Evolutionary conservation across 1,140 invertebrate genomes (phyloP).

Genomic region (Pseudomyrmex dendroicus): DNA sequence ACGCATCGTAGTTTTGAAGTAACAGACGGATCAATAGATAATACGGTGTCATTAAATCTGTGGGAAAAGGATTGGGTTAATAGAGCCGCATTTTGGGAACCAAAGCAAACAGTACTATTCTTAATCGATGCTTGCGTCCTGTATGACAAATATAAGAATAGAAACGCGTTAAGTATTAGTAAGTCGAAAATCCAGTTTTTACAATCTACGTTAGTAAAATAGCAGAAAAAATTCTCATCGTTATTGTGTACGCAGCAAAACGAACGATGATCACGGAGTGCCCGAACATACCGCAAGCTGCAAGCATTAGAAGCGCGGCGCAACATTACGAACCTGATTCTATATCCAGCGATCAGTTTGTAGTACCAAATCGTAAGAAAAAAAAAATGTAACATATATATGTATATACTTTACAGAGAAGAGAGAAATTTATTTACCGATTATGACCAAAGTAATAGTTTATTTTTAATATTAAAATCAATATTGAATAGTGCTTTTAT

Average conservation of each 20-base stretch:
- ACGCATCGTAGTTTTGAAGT: slow-evolving; percentile 80
- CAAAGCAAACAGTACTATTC: slow-evolving; percentile 80
- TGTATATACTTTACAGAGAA: too few species aligned
- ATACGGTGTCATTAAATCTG: slow-evolving; percentile 73
- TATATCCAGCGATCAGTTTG: slow-evolving; percentile 76
- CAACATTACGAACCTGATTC: slow-evolving; percentile 68
- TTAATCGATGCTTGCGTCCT: slow-evolving; percentile 81
- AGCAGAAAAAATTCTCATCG: neutral
- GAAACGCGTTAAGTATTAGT: slow-evolving; percentile 76
- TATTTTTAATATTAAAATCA: too few species aligned
- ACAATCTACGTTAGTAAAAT: neutral
- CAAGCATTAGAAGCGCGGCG: slow-evolving; percentile 73
- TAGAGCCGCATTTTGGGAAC: slow-evolving; percentile 79
- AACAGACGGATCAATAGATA: slow-evolving; percentile 72
- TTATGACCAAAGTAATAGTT: too few species aligned
- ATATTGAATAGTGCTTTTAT: too few species aligned
- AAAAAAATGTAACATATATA: neutral
- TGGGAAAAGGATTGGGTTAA: slow-evolving; percentile 82
- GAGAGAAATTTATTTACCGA: too few species aligned
- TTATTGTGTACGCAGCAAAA: slow-evolving; percentile 50
- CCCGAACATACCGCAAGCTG: slow-evolving; percentile 79
- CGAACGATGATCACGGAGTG: slow-evolving; percentile 84
- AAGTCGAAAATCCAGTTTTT: slow-evolving; percentile 7
- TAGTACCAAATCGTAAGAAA: slow-evolving; percentile 80
- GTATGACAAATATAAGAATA: slow-evolving; percentile 81